Base-by-base conservation (phyloP, 2,113 vertebrate genomes). In the Aleadryas rufinucha region DNA sequence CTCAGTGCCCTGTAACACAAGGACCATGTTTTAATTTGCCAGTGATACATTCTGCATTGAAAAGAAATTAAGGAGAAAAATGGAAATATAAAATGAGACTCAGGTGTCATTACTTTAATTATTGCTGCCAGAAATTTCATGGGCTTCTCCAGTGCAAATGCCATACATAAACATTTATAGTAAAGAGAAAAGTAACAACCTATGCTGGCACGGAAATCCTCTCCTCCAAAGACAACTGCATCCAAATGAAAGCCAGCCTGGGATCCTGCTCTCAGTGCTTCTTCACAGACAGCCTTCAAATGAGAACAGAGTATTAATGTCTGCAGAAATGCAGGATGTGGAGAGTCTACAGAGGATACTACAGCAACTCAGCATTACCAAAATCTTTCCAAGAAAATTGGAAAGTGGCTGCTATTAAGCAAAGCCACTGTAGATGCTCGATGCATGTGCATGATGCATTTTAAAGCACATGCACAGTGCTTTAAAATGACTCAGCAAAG, bases 181-280 rank as follows among this genome's bases (percentile, higher is more conserved):
- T 11, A 90, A 95, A 87, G 21, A 92, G 31, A 39, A 47, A 95
- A 81, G 66, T 82, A 79, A 78, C 82, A 97, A 99, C 99, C 99
- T 99, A 99, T 99, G 97, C 99, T 99, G 98, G 99, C 99, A 95
- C 99, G 99, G 96, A 99, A 99, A 98, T 99, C 99, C 92, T 99
- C 99, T 78, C 99, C 99, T 97, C 99, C 99, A 93, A 99, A 99
- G 95, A 99, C 98, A 8, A 99, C 99, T 20, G 98, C 99, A 24
- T 99, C 99, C 93, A 99, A 98, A 93, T 98, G 98, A 90, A 99
- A 98, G 81, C 99, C 99, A 75, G 86, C 98, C 50, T 75, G 96
- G 81, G 98, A 97, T 75, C 99, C 98, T 5, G 94, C 94, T 61
- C 86, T 97, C 50, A 98, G 94, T 21, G 98, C 94, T 97, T 99